Base-by-base conservation (phyloP, 1,140 invertebrate species). In the Chrysoperla carnea region DNA sequence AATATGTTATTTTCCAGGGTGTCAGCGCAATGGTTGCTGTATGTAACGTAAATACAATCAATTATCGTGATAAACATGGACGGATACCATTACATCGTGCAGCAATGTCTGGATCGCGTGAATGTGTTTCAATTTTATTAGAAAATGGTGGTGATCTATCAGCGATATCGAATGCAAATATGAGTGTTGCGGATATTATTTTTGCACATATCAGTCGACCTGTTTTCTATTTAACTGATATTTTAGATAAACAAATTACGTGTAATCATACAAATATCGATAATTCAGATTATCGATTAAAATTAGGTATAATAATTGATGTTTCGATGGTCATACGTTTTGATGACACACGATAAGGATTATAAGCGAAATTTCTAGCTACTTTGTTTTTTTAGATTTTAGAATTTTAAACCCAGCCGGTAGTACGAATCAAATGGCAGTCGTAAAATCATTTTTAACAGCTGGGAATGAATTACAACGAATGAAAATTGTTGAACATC, bases 401-500 rank as follows among this genome's bases (percentile, higher is more conserved):
- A 12, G 43, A 23, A 23, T 56, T n/a, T 40, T 61, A 9, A 44
- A 51, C 0, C 57, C 59, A 1, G 37, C 46, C 12, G 43, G 41
- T 31, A 6, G 7, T 6, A 39, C 48, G 1, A 39, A 53, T n/a
- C 61, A 63, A 47, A 63, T 58, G 53, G 41, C 38, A 27, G 55
- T 61, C 9, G 46, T 62, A 7, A 49, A 35, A 27, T 52, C 59
- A 6, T 36, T 62, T 6, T 48, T 58, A 14, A 49, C 45, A 6
- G 52, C 52, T 6, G 39, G 45, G 15, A 48, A 49, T 14, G 36
- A 42, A 15, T 27, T 44, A 9, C 48, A 51, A 35, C 50, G 52
- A 43, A 48, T 59, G 28, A 46, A 55, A 38, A 50, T 66, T 11
- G 49, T 68, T 6, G 55, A 57, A 23, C 67, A 69, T 49, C 67